Evolutionary conservation across 2,113 vertebrate genomes (phyloP).

Genomic region (Chaetura pelagica): DNA sequence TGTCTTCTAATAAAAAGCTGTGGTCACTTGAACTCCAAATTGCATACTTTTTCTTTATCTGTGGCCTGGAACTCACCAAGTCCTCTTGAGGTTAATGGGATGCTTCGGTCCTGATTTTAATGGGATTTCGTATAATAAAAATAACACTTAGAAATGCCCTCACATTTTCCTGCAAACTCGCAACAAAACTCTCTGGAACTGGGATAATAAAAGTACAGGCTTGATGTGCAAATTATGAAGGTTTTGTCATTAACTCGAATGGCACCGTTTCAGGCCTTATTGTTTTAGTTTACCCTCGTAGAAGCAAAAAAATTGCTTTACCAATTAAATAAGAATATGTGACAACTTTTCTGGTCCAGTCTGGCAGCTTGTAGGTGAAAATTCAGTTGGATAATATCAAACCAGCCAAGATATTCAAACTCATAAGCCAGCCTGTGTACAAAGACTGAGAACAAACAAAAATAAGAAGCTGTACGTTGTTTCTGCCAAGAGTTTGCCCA

Average conservation of each 20-base stretch:
- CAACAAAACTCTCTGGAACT: conserved; percentile 20
- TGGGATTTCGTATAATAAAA: conserved; percentile 61
- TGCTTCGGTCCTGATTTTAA: conserved; percentile 64
- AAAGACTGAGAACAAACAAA: conserved; percentile 18
- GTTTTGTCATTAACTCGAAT: conserved; percentile 18
- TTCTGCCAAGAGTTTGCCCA: background rate
- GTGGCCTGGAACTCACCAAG: conserved; percentile 57
- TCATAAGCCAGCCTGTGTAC: background rate
- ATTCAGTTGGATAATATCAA: background rate
- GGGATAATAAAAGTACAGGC: conserved; percentile 50
- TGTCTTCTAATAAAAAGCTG: conserved; percentile 61
- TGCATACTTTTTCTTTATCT: conserved; percentile 64
- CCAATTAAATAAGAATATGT: conserved; percentile 34
- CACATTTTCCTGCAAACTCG: conserved; percentile 25
- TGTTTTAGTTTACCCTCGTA: conserved; percentile 10
- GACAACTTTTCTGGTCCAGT: background rate
- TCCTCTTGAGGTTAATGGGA: conserved; percentile 68
- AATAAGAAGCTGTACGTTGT: background rate
- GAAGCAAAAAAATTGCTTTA: conserved; percentile 48
- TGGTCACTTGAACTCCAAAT: conserved; percentile 64
- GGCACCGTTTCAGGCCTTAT: conserved; percentile 40
- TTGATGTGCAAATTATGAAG: conserved; percentile 31
- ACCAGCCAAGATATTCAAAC: background rate
- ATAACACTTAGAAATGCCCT: conserved; percentile 61
- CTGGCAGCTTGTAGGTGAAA: background rate